Evolutionary conservation across 2,888 invertebrate genomes (phyloP).

Genomic region (Molorchus minor): DNA sequence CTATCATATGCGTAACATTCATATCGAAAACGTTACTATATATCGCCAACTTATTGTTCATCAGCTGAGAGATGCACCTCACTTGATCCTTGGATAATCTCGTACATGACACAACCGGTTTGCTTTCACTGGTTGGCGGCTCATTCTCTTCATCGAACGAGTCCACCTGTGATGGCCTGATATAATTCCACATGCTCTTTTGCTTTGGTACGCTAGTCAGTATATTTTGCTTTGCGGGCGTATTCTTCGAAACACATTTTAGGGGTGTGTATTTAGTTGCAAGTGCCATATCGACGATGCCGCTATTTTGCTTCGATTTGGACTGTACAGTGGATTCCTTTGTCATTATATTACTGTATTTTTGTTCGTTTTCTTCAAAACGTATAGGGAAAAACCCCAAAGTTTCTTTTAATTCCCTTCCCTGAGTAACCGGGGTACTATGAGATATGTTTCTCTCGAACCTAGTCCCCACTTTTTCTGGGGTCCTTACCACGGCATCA

Average conservation of each 20-base stretch:
- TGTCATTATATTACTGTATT: neutral
- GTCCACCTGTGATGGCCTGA: conserved; percentile 37
- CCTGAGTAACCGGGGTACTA: conserved; percentile 36
- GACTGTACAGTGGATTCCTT: neutral
- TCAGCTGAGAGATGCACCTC: conserved; percentile 49
- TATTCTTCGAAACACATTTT: conserved; percentile 38
- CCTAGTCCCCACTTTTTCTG: neutral
- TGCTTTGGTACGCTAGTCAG: conserved; percentile 54
- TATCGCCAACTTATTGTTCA: conserved; percentile 53
- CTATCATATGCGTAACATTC: conserved; percentile 58
- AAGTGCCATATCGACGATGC: conserved; percentile 35
- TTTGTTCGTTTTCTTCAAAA: neutral
- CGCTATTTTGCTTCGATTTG: neutral
- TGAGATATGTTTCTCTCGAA: conserved; percentile 6
- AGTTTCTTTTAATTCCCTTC: neutral
- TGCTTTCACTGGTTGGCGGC: conserved; percentile 29
- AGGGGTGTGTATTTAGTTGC: conserved; percentile 50
- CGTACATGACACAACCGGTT: conserved; percentile 55
- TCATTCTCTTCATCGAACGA: neutral
- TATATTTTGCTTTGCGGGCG: conserved; percentile 33
- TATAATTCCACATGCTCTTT: conserved; percentile 56
- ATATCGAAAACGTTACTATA: conserved; percentile 49
- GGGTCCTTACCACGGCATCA: neutral
- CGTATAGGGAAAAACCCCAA: conserved; percentile 36
- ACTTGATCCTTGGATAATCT: conserved; percentile 53